phyloP scores from a whole-genome alignment of 2,113 vertebrate species.

The Rhinoderma darwinii region DNA sequence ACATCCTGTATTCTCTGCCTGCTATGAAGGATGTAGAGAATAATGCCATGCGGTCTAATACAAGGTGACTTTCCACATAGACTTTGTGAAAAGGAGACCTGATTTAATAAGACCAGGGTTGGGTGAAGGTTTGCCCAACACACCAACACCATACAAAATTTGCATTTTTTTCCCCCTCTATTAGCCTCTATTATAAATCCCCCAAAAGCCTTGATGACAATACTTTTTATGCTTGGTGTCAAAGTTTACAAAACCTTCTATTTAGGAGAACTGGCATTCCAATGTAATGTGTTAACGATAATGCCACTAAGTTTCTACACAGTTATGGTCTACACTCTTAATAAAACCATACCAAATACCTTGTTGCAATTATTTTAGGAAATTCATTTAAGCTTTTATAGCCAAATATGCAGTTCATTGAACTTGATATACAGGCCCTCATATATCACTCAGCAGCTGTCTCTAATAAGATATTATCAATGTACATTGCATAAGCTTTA shows the following conservation, averaged over 20 bases:
- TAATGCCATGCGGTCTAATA: too few relatives aligned
- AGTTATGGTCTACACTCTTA: not conserved
- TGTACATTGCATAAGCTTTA: slow-evolving; percentile 42
- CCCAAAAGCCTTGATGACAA: not conserved
- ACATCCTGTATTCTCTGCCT: too few relatives aligned
- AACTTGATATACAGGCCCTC: slow-evolving; percentile 20
- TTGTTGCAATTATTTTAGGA: not conserved
- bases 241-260: too few relatives aligned
- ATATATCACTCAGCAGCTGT: slow-evolving; percentile 44
- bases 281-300: slow-evolving; percentile 9
- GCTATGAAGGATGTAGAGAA: too few relatives aligned
- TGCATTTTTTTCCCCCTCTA: too few relatives aligned
- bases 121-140: too few relatives aligned
- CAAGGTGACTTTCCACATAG: too few relatives aligned
- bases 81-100: too few relatives aligned
- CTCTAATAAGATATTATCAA: slow-evolving; percentile 47
- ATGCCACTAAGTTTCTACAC: not conserved
- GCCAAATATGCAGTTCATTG: slow-evolving; percentile 33
- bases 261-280: not conserved
- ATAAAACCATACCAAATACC: slow-evolving; percentile 18
- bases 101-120: too few relatives aligned
- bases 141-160: too few relatives aligned
- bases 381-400: slow-evolving; percentile 15
- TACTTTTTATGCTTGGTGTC: not conserved
- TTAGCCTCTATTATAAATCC: too few relatives aligned